Evolutionary conservation across 1,140 invertebrate species (phyloP).

Genomic region (Hylaeus volcanicus): DNA sequence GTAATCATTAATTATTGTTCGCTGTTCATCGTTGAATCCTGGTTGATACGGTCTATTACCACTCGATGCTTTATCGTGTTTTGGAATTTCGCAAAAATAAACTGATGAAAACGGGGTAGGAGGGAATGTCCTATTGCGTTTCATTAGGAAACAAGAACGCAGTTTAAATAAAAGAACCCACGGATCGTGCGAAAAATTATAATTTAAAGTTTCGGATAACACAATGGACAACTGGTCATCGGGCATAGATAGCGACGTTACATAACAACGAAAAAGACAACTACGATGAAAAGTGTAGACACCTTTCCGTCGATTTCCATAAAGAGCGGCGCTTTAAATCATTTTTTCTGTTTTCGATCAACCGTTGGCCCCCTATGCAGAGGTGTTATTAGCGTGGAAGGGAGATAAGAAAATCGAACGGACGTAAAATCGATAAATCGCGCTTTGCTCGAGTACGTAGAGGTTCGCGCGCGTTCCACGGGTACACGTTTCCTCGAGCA

Average conservation of each 20-base stretch:
- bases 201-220: too few relatives aligned
- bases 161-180: too few relatives aligned
- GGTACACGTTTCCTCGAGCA: constrained; percentile 8
- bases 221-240: too few relatives aligned
- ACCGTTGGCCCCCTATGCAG: neutral
- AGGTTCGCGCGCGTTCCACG: neutral
- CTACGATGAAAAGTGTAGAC: too few relatives aligned
- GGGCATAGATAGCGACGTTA: too few relatives aligned
- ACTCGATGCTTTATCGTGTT: neutral
- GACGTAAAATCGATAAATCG: constrained; percentile 42
- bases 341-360: neutral
- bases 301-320: too few relatives aligned
- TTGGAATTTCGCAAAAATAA: too few relatives aligned
- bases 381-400: constrained; percentile 13
- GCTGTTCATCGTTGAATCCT: neutral
- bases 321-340: neutral
- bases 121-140: too few relatives aligned
- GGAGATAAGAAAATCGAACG: constrained; percentile 16
- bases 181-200: too few relatives aligned
- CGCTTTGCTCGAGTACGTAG: constrained; percentile 28
- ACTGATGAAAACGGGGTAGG: too few relatives aligned
- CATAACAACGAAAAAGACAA: too few relatives aligned
- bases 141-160: too few relatives aligned
- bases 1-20: neutral
- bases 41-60: neutral